These are phyloP conservation scores for Channa maculata DNA, from an alignment of 2,113 vertebrate species.

Conservation along the genomic window DNA sequence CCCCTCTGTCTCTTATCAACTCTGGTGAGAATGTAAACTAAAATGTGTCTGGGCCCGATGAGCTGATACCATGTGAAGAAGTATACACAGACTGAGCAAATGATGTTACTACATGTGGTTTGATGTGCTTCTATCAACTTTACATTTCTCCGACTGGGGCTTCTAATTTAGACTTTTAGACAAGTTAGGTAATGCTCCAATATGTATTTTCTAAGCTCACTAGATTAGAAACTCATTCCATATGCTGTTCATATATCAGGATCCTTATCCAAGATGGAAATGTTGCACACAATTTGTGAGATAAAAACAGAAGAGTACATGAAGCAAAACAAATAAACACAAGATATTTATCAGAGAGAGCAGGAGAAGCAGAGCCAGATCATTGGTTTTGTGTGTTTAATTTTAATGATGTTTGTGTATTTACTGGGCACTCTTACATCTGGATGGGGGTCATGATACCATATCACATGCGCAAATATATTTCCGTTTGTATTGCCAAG, in stretches of 20 bases:
- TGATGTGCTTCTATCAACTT: background rate
- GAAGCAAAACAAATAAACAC: background rate
- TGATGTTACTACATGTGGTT: background rate
- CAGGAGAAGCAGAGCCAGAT: conserved; percentile 36
- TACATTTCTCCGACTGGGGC: conserved; percentile 14
- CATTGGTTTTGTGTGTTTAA: conserved; percentile 9
- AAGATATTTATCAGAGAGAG: background rate
- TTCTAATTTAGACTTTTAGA: background rate
- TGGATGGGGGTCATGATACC: conserved; percentile 59
- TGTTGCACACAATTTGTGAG: background rate
- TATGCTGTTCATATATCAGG: background rate
- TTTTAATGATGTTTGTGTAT: conserved; percentile 38
- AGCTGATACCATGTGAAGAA: conserved; percentile 5
- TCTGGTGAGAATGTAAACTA: background rate
- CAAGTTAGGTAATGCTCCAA: no score
- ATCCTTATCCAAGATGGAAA: background rate
- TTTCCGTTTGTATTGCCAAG: conserved; percentile 35
- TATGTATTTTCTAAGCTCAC: no score
- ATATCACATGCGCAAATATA: conserved; percentile 61
- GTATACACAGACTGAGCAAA: background rate
- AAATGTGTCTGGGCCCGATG: background rate
- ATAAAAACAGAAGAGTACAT: background rate
- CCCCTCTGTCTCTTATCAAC: conserved; percentile 11
- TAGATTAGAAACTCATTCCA: no score
- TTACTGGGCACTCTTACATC: conserved; percentile 40